Evolutionary conservation across 1,140 invertebrate genomes (phyloP).

Genomic region (Bilobella aurantiaca): DNA sequence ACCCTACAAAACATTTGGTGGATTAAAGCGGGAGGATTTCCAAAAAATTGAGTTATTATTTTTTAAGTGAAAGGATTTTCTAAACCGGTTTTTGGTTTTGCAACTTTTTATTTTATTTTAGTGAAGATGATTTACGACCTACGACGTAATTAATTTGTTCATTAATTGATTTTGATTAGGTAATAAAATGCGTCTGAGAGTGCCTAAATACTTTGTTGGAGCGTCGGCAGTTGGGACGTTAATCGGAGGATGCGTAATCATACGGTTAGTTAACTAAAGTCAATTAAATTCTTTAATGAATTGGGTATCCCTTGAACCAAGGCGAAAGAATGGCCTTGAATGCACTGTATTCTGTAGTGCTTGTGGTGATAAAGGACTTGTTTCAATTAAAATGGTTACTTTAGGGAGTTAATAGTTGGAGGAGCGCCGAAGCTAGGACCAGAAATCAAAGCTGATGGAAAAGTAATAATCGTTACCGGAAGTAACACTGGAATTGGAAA

Average conservation of each 20-base stretch:
- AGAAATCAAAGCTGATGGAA: slow-evolving; percentile 4
- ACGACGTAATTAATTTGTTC: too few relatives aligned
- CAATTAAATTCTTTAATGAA: neutral
- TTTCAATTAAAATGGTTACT: neutral
- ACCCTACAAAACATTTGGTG: too few relatives aligned
- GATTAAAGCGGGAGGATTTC: too few relatives aligned
- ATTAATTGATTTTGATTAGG: too few relatives aligned
- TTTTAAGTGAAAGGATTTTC: too few relatives aligned
- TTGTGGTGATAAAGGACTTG: neutral
- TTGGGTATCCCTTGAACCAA: neutral
- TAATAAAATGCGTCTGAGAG: neutral
- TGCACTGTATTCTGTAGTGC: neutral
- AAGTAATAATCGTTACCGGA: slow-evolving; percentile 7
- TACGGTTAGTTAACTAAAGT: neutral
- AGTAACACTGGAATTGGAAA: slow-evolving; percentile 12
- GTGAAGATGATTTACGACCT: too few relatives aligned
- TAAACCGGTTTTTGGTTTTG: too few relatives aligned
- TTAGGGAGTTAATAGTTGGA: slow-evolving; percentile 6
- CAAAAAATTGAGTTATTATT: too few relatives aligned
- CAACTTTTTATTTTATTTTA: too few relatives aligned
- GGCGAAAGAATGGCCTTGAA: too few relatives aligned
- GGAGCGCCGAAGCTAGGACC: neutral
- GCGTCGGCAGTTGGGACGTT: slow-evolving; percentile 1
- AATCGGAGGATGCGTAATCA: neutral
- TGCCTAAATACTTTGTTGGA: neutral